These are phyloP conservation scores for Chouioia cunea DNA, from an alignment of 2,888 invertebrate species.

Conservation along the genomic window DNA sequence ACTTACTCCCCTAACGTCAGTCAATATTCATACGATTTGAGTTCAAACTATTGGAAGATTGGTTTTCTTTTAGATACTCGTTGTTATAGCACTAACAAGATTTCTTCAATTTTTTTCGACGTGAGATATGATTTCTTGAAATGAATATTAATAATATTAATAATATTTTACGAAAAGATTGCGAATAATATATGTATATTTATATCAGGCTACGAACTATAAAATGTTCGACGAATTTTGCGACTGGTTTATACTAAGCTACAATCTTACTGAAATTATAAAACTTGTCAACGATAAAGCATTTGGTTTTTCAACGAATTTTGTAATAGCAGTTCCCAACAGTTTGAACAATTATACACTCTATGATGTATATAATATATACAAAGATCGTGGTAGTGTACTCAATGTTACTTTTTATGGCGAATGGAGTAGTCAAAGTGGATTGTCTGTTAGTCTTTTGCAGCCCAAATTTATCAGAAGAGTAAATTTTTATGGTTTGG, in stretches of 20 bases:
- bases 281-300: slow-evolving; percentile 49
- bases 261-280: slow-evolving; percentile 45
- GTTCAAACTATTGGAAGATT: too few species aligned
- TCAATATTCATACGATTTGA: too few species aligned
- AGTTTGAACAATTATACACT: not conserved
- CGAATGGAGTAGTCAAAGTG: slow-evolving; percentile 43
- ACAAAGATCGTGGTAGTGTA: slow-evolving; percentile 49
- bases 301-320: slow-evolving; percentile 52
- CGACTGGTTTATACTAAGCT: slow-evolving; percentile 51
- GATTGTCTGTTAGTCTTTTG: slow-evolving; percentile 17
- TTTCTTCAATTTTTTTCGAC: not conserved
- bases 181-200: too few species aligned
- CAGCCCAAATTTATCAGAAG: slow-evolving; percentile 41
- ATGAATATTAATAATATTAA: not conserved
- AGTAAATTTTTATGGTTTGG: slow-evolving; percentile 45
- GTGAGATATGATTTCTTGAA: not conserved
- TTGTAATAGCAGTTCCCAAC: slow-evolving; percentile 48
- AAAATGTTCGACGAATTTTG: slow-evolving; percentile 4
- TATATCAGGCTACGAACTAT: too few species aligned
- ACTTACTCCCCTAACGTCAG: too few species aligned
- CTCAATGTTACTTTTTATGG: slow-evolving; percentile 51
- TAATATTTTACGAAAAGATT: too few species aligned
- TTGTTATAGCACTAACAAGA: too few species aligned
- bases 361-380: slow-evolving; percentile 54
- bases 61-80: too few species aligned